A percentile compares a stretch with the other conserved stretches of the same genome.
Conservation (phyloP, 2,797 vertebrate genomes). For the Monodelphis domestica region DNA sequence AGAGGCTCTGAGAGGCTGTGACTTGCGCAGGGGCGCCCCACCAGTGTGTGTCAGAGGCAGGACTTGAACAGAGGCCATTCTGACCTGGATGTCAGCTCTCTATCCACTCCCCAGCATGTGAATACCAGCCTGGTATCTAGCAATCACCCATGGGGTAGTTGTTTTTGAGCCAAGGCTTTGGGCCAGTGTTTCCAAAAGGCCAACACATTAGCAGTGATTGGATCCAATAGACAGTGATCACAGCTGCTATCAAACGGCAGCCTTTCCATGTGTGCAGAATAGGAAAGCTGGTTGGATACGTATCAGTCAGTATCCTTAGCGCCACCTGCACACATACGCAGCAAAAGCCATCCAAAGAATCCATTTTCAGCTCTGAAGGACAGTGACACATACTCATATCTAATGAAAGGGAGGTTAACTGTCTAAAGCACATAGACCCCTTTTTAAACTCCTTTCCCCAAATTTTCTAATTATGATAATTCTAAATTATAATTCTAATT, state of each 20-base stretch:
- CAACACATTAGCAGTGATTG: not conserved
- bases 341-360: constrained; percentile 2
- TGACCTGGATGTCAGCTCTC: not conserved
- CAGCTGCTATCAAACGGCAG: not conserved
- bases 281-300: not conserved
- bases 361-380: constrained; percentile 36
- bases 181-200: not conserved
- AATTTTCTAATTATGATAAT: too few relatives aligned
- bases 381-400: constrained; percentile 14
- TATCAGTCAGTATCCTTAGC: not conserved
- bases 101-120: not conserved
- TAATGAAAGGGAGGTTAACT: constrained; percentile 54
- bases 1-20: not conserved
- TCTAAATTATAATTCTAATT: too few relatives aligned
- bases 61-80: not conserved
- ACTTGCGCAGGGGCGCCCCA: not conserved
- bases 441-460: constrained; percentile 54
- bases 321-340: not conserved
- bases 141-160: not conserved
- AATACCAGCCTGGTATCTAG: not conserved
- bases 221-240: not conserved
- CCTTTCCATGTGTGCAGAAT: not conserved
- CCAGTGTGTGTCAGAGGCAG: not conserved
- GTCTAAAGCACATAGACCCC: constrained; percentile 17
- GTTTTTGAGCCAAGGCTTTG: not conserved